Evolutionary conservation across 1,140 invertebrate genomes (phyloP), one percentile per base, ranked within the genome.

Genomic region (Reticulitermes speratus): DNA sequence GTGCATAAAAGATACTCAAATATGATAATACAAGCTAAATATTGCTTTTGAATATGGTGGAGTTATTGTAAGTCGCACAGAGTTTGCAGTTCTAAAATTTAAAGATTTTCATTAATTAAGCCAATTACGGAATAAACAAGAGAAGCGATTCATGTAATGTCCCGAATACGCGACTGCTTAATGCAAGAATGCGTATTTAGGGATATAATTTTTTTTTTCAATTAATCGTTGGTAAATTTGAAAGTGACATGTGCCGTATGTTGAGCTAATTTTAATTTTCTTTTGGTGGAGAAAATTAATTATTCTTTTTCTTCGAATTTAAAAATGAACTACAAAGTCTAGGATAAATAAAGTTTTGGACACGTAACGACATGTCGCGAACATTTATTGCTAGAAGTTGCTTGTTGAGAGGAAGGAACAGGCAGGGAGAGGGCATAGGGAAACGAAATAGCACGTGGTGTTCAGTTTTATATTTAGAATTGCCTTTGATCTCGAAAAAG

Each of bases 391-490:
- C 59, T 19, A 65, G 59, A 65, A 12, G 59, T 65, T 65, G 59
- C 21, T 25, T 23, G 25, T 19, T 25, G 59, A 65, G 21, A 65
- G 21, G 19, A 9, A 5, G 3, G 59, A 65, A 65, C 7, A n/a
- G 25, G 21, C 14, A 23, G 55, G 55, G 7, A 59, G 6, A 8
- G 55, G 21, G 55, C 2, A 59, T 23, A 23, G 19, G 25, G 25
- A 1, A 65, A 65, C n/a, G 59, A n/a, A n/a, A 19, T 16, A 23
- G 19, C 59, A 65, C 25, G 59, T 65, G 59, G 59, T 65, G 59
- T 65, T 65, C 59, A 25, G 59, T 65, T 59, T 59, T 59, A 65
- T 65, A 65, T 65, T 65, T 65, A n/a, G 59, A 65, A 65, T 65
- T 65, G 21, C 59, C 59, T 65, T 65, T 65, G 59, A 65, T 65